These are phyloP conservation scores for Diprion similis DNA, from an alignment of 1,140 invertebrate species.

Conservation along the genomic window DNA sequence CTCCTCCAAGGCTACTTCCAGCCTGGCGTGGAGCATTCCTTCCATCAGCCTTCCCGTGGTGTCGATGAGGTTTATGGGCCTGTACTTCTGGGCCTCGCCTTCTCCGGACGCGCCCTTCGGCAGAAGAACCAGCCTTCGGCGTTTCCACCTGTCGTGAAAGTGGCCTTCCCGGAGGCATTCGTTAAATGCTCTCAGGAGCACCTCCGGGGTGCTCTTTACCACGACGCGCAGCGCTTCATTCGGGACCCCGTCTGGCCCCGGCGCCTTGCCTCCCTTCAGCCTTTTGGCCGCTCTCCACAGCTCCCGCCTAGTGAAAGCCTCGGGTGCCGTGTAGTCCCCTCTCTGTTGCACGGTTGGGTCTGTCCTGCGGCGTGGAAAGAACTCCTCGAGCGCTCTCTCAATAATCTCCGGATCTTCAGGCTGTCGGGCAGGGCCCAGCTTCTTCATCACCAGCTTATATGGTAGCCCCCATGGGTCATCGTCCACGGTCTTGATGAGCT, in stretches of 20 bases:
- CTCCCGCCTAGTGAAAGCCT: background rate
- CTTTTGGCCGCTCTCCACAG: background rate
- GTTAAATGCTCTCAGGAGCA: background rate
- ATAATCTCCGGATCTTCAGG: background rate
- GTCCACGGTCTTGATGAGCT: conserved; percentile 18
- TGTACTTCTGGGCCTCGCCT: background rate
- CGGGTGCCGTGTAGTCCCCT: too few species aligned
- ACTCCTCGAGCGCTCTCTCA: background rate
- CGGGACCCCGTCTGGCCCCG: background rate
- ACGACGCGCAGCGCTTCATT: background rate
- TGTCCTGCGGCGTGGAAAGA: too few species aligned
- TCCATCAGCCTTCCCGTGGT: background rate
- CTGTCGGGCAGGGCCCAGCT: background rate
- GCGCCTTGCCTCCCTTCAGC: background rate
- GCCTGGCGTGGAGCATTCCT: background rate
- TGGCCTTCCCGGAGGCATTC: background rate
- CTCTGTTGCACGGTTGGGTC: too few species aligned
- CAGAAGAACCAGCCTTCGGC: too few species aligned
- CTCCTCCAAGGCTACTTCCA: too few species aligned
- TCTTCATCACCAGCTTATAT: conserved; percentile 22
- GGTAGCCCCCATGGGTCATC: conserved; percentile 21
- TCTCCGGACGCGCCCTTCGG: background rate
- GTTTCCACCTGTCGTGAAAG: background rate
- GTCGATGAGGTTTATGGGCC: background rate
- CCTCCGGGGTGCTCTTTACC: background rate